These are phyloP conservation scores for Mesitornis unicolor DNA, from an alignment of 2,113 vertebrate species.

Conservation along the genomic window DNA sequence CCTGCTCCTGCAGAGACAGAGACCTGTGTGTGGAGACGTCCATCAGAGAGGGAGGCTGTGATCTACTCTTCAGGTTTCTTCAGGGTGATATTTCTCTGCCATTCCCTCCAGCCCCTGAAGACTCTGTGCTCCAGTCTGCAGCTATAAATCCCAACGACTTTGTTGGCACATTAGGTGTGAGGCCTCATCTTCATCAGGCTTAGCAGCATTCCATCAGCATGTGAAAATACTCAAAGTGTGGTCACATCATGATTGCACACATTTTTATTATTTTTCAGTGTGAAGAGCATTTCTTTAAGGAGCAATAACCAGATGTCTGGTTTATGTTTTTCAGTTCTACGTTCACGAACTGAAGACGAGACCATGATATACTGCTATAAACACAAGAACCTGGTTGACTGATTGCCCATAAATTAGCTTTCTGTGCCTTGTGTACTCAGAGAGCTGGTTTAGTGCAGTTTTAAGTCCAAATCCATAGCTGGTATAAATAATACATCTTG, in stretches of 20 bases:
- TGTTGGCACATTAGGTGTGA: neutral
- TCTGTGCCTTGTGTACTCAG: neutral
- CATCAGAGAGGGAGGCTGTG: neutral
- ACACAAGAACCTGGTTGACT: neutral
- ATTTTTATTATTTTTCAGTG: neutral
- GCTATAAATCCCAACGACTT: neutral
- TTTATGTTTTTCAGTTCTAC: neutral
- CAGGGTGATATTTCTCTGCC: neutral
- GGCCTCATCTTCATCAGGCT: neutral
- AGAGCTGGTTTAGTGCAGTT: neutral
- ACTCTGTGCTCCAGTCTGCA: neutral
- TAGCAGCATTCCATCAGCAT: neutral
- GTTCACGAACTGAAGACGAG: neutral
- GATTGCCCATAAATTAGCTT: neutral
- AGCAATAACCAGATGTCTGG: neutral
- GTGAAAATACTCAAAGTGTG: neutral
- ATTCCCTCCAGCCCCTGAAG: neutral
- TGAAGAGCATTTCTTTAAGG: neutral
- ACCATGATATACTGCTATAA: neutral
- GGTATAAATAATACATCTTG: neutral
- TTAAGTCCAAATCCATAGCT: neutral
- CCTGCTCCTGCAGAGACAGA: neutral
- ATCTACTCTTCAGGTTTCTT: neutral
- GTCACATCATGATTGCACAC: neutral
- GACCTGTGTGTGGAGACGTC: rapidly evolving